A percentile compares a stretch with the other conserved stretches of the same genome.
Evolutionary conservation across 1,140 invertebrate species (phyloP).

Genomic region (Drosophila aff.): DNA sequence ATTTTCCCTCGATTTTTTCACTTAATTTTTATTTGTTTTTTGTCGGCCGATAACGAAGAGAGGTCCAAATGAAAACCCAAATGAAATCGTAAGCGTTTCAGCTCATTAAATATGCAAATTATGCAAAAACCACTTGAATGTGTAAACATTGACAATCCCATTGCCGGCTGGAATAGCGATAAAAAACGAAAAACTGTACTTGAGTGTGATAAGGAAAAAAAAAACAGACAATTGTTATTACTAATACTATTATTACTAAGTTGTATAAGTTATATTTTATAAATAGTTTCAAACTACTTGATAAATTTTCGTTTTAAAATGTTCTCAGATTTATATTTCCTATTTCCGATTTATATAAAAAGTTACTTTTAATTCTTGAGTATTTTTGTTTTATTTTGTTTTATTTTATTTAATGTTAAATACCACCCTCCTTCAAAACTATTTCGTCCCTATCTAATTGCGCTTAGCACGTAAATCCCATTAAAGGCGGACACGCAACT

Average conservation of each 20-base stretch:
- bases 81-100: slow-evolving; percentile 35
- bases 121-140: slow-evolving; percentile 77
- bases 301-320: not conserved
- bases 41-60: slow-evolving; percentile 64
- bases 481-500: slow-evolving; percentile 69
- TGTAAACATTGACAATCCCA: slow-evolving; percentile 66
- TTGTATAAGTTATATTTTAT: not conserved
- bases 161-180: slow-evolving; percentile 24
- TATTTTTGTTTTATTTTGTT: not conserved
- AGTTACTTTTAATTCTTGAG: not conserved
- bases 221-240: not conserved
- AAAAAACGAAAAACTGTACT: slow-evolving; percentile 22
- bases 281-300: not conserved
- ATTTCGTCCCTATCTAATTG: slow-evolving; percentile 46
- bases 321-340: too few relatives aligned
- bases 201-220: not conserved
- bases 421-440: too few relatives aligned
- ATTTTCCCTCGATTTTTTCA: slow-evolving; percentile 72
- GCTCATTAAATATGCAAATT: slow-evolving; percentile 79
- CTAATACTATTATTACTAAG: not conserved
- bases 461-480: slow-evolving; percentile 71
- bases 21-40: slow-evolving; percentile 81
- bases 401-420: not conserved
- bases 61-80: slow-evolving; percentile 33
- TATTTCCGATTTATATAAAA: too few relatives aligned